These are phyloP conservation scores for Apotomis capreana DNA, from an alignment of 2,888 invertebrate genomes.

Conservation along the genomic window DNA sequence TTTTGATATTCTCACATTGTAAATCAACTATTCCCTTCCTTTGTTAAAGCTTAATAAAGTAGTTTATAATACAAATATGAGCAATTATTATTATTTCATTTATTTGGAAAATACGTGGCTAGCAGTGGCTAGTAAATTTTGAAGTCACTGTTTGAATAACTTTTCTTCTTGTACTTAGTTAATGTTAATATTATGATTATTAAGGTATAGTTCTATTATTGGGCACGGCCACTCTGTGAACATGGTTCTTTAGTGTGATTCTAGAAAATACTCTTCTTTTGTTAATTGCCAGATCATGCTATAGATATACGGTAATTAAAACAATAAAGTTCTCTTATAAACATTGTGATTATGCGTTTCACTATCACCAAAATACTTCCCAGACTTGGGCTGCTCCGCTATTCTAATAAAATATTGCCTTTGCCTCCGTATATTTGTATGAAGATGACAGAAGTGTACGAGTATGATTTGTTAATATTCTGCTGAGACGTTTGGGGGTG, in stretches of 20 bases:
- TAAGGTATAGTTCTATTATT: conserved; percentile 62
- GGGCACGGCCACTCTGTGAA: conserved; percentile 71
- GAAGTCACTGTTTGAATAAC: conserved; percentile 64
- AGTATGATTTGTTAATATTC: too few species aligned
- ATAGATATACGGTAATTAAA: conserved; percentile 82
- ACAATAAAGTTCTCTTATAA: conserved; percentile 83
- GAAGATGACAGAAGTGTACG: too few species aligned
- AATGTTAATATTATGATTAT: conserved; percentile 49
- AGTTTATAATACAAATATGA: conserved; percentile 67
- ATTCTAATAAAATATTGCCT: too few species aligned
- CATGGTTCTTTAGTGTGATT: conserved; percentile 78
- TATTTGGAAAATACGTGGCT: conserved; percentile 57
- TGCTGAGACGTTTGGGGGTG: too few species aligned
- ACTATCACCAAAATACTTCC: conserved; percentile 9
- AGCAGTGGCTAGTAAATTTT: conserved; percentile 53
- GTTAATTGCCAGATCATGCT: conserved; percentile 83
- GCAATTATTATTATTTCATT: conserved; percentile 48
- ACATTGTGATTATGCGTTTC: conserved; percentile 67
- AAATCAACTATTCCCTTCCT: conserved; percentile 58
- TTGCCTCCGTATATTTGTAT: too few species aligned
- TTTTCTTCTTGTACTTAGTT: conserved; percentile 58
- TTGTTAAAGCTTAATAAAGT: conserved; percentile 70
- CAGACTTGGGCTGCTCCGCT: too few species aligned
- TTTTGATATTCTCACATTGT: conserved; percentile 56
- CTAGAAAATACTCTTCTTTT: conserved; percentile 75